phyloP scores from a whole-genome alignment of 2,797 vertebrate genomes.

The Pseudotriccus pelzelni region DNA sequence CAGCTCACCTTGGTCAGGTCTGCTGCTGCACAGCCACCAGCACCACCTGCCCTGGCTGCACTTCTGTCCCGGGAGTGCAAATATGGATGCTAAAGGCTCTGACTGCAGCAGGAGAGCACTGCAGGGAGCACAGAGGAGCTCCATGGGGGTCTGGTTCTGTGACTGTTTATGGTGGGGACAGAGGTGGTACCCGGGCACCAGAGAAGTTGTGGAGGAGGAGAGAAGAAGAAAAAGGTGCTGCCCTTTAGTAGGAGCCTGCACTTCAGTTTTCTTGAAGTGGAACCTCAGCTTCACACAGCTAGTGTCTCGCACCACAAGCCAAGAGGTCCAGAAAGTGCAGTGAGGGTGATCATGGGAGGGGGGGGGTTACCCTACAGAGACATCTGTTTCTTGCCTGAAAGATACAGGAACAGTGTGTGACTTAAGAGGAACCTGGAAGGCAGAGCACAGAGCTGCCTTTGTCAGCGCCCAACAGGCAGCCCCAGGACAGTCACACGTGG shows the following conservation, averaged over 20 bases:
- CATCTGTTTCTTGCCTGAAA: not conserved
- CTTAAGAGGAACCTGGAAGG: not conserved
- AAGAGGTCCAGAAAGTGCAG: not conserved
- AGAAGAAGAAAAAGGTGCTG: not conserved
- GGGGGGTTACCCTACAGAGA: not conserved
- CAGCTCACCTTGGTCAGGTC: not conserved
- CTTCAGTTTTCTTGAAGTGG: not conserved
- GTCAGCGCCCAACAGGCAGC: not conserved
- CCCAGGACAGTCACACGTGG: not conserved
- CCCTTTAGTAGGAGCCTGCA: not conserved
- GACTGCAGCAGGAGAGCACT: not conserved
- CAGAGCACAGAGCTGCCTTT: not conserved
- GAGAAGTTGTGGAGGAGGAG: not conserved
- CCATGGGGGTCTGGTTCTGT: not conserved
- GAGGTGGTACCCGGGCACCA: not conserved
- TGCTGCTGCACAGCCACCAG: not conserved
- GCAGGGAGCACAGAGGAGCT: not conserved
- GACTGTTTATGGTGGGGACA: not conserved
- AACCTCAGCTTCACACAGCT: not conserved
- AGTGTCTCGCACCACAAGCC: not conserved
- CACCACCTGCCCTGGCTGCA: not conserved
- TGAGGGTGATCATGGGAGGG: not conserved
- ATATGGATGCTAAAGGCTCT: not conserved
- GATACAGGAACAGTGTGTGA: not conserved
- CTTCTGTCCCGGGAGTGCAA: not conserved